Evolutionary conservation across 2,888 invertebrate species (phyloP).

Genomic region (Euzetes globulus): DNA sequence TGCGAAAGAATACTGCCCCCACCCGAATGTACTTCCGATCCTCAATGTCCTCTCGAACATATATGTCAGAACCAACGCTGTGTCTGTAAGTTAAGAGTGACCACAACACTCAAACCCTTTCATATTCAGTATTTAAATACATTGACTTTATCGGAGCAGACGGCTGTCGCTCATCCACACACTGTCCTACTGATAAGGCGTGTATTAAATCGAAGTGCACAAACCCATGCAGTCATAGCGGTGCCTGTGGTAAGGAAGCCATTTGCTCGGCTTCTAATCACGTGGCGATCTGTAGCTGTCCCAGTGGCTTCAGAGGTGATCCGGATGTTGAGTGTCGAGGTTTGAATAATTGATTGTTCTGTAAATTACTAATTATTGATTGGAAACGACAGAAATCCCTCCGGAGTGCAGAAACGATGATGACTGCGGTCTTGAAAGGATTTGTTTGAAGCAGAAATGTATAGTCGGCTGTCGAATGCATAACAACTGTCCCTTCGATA

Average conservation of each 20-base stretch:
- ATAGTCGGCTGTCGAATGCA: conserved; percentile 66
- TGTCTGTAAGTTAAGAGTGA: conserved; percentile 39
- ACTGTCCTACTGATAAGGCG: conserved; percentile 70
- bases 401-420: conserved; percentile 62
- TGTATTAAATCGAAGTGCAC: conserved; percentile 74
- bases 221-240: conserved; percentile 74
- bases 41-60: conserved; percentile 75
- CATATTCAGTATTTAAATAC: background rate
- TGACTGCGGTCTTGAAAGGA: conserved; percentile 75
- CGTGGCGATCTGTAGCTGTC: conserved; percentile 73
- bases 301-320: conserved; percentile 80
- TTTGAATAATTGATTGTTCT: background rate
- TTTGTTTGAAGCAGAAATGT: conserved; percentile 58
- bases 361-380: background rate
- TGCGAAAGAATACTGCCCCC: conserved; percentile 37
- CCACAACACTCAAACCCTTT: background rate
- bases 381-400: conserved; percentile 32
- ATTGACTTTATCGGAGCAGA: conserved; percentile 34
- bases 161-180: conserved; percentile 65
- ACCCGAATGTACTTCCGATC: conserved; percentile 67
- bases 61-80: conserved; percentile 58
- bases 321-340: conserved; percentile 57
- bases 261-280: conserved; percentile 73
- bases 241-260: conserved; percentile 64
- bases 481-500: conserved; percentile 52